These are phyloP conservation scores for Dicranocentrus wangi DNA, from an alignment of 2,888 invertebrate genomes.

Conservation along the genomic window DNA sequence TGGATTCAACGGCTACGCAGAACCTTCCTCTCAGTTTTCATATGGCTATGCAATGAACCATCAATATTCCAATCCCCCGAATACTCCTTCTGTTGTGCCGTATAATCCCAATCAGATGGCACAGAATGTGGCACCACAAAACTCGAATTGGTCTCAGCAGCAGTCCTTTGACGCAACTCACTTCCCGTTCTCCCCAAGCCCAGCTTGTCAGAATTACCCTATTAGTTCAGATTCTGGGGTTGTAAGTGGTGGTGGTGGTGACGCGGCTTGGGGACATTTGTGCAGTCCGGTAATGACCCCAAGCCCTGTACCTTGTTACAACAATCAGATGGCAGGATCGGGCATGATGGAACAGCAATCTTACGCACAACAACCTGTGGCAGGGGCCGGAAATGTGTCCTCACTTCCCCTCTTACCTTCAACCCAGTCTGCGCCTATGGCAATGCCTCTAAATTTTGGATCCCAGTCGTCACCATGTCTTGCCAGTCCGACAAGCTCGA, in stretches of 20 bases:
- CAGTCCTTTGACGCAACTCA: slow-evolving; percentile 34
- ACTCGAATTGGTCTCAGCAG: slow-evolving; percentile 41
- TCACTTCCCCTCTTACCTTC: background rate
- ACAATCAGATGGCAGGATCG: slow-evolving; percentile 14
- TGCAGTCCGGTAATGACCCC: slow-evolving; percentile 58
- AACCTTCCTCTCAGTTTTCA: slow-evolving; percentile 35
- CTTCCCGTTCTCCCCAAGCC: slow-evolving; percentile 46
- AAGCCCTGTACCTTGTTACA: slow-evolving; percentile 53
- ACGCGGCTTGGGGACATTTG: slow-evolving; percentile 33
- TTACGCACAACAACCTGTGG: background rate
- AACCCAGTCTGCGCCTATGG: background rate
- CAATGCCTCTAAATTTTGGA: background rate
- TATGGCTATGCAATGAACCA: slow-evolving; percentile 42
- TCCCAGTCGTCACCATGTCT: slow-evolving; percentile 56
- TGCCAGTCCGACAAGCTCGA: slow-evolving; percentile 34
- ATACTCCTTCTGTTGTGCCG: slow-evolving; percentile 32
- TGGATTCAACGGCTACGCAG: slow-evolving; percentile 44
- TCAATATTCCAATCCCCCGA: slow-evolving; percentile 54
- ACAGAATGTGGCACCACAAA: slow-evolving; percentile 12
- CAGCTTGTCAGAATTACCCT: slow-evolving; percentile 46
- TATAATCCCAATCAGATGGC: background rate
- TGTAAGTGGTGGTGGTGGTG: slow-evolving; percentile 10
- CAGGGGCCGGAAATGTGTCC: background rate
- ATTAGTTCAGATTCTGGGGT: slow-evolving; percentile 27
- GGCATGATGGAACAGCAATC: slow-evolving; percentile 19